Percentiles rank a stretch among this genome's conserved stretches.
These are phyloP conservation scores for Lineus longissimus DNA, from an alignment of 1,140 invertebrate genomes.

Conservation along the genomic window DNA sequence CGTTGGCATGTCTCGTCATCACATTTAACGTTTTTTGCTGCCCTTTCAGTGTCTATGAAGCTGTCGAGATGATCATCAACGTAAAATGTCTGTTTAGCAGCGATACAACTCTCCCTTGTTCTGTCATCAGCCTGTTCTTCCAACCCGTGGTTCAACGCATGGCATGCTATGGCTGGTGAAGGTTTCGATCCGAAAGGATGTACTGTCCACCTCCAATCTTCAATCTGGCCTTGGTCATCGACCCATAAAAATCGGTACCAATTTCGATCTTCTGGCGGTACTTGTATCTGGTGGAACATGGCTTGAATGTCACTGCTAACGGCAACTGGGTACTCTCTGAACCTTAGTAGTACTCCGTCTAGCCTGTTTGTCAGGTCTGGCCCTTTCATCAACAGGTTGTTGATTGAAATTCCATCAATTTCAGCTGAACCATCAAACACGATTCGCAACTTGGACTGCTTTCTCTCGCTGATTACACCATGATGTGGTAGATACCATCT, in stretches of 20 bases:
- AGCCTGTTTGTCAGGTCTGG: conserved; percentile 42
- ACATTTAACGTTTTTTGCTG: too few relatives aligned
- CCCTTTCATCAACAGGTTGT: conserved; percentile 19
- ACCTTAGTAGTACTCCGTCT: conserved; percentile 18
- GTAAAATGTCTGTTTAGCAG: too few relatives aligned
- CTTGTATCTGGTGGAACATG: not conserved
- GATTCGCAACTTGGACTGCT: not conserved
- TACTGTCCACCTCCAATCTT: conserved; percentile 8
- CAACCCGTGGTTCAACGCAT: too few relatives aligned
- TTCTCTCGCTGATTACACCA: not conserved
- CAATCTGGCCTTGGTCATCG: not conserved
- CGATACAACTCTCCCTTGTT: too few relatives aligned
- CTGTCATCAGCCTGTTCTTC: too few relatives aligned
- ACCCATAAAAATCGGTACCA: conserved; percentile 5
- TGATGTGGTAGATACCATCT: not conserved
- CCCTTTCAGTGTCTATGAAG: too few relatives aligned
- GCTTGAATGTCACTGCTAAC: not conserved
- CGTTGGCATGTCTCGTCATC: too few relatives aligned
- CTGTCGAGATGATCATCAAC: too few relatives aligned
- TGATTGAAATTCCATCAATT: conserved; percentile 21
- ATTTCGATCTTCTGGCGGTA: not conserved
- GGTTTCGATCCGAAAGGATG: conserved; percentile 2
- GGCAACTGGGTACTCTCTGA: conserved; percentile 16
- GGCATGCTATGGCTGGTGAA: not conserved
- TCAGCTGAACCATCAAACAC: not conserved